A percentile compares a stretch with the other conserved stretches of the same genome.
phyloP scores from a whole-genome alignment of 2,888 invertebrate species.

The Acanthopleura granulata region DNA sequence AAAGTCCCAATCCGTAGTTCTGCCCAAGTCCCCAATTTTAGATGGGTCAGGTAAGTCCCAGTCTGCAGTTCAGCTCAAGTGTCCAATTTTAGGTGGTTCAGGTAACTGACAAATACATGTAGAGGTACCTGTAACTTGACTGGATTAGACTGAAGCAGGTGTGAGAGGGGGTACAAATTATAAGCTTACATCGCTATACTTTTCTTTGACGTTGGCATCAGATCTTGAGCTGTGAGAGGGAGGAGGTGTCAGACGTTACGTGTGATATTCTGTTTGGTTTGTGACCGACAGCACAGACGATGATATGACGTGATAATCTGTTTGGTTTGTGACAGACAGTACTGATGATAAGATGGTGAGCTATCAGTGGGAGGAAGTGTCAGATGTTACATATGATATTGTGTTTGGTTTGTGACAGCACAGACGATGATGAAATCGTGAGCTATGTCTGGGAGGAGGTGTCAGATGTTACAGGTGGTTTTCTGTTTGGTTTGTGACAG shows the following conservation, averaged over 20 bases:
- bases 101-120: too few species aligned
- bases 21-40: constrained; percentile 90
- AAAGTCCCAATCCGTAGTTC: constrained; percentile 85
- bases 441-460: constrained; percentile 94
- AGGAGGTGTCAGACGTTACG: not conserved
- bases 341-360: constrained; percentile 85
- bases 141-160: too few species aligned
- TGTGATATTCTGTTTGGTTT: constrained; percentile 5
- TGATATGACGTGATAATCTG: constrained; percentile 79
- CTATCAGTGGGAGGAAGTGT: constrained; percentile 92
- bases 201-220: too few species aligned
- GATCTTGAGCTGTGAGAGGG: not conserved
- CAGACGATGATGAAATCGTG: constrained; percentile 85
- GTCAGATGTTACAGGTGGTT: constrained; percentile 71
- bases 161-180: too few species aligned
- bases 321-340: constrained; percentile 72
- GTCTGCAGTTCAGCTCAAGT: not conserved
- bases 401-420: constrained; percentile 71
- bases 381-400: not conserved
- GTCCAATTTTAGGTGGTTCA: too few species aligned
- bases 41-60: constrained; percentile 76
- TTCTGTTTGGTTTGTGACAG: not conserved
- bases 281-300: constrained; percentile 80
- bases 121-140: too few species aligned
- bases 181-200: too few species aligned